Evolutionary conservation across 1,140 invertebrate genomes (phyloP).

Genomic region (Chironomus tepperi): DNA sequence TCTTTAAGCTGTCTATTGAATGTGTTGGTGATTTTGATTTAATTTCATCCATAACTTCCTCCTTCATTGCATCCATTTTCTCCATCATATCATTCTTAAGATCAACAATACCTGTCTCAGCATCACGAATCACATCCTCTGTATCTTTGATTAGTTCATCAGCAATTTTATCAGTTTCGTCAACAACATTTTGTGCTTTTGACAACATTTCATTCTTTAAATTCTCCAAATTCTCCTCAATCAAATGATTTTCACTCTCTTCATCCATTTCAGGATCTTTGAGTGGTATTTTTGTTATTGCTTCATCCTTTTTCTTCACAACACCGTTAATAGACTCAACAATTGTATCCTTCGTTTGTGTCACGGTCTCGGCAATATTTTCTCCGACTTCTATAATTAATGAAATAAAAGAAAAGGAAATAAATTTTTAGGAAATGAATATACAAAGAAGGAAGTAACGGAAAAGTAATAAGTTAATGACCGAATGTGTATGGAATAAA

Average conservation of each 20-base stretch:
- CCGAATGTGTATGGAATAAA: background rate
- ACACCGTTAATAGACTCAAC: background rate
- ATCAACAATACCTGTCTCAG: conserved; percentile 4
- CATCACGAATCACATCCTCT: conserved; percentile 10
- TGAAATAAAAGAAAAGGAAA: background rate
- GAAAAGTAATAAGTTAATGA: conserved; percentile 8
- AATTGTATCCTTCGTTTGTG: conserved; percentile 9
- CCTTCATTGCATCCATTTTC: background rate
- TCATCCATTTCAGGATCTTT: background rate
- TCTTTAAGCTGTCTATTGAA: conserved; percentile 36
- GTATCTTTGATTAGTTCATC: conserved; percentile 20
- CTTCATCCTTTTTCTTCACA: background rate
- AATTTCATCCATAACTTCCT: background rate
- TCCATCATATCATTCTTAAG: background rate
- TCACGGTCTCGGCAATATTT: background rate
- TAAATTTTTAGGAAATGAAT: background rate
- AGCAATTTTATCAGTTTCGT: conserved; percentile 3
- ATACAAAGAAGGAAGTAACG: background rate
- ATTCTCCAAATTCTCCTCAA: conserved; percentile 17
- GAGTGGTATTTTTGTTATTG: background rate
- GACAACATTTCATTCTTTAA: conserved; percentile 1
- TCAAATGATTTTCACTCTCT: background rate
- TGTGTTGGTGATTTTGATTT: conserved; percentile 19
- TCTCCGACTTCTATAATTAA: background rate
- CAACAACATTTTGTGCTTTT: conserved; percentile 1